These are phyloP conservation scores for Berghia stephanieae DNA, from an alignment of 1,140 invertebrate genomes.

Conservation along the genomic window DNA sequence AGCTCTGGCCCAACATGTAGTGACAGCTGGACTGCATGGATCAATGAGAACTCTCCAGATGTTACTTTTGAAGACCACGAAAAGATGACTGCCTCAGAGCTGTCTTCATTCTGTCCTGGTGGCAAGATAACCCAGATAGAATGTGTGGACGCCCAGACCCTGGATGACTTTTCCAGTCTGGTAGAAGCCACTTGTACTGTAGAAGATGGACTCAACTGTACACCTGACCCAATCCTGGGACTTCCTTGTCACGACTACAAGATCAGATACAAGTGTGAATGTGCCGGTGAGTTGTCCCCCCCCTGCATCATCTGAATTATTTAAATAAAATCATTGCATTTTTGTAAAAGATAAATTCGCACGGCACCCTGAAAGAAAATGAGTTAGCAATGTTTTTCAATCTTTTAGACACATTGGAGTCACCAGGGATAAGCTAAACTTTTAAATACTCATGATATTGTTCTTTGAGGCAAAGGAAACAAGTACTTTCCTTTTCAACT, in stretches of 20 bases:
- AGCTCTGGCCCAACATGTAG: neutral
- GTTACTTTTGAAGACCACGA: conserved; percentile 42
- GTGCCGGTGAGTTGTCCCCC: conserved; percentile 52
- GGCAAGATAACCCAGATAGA: conserved; percentile 49
- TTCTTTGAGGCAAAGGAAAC: no score
- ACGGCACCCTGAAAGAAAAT: no score
- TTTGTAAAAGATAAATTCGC: no score
- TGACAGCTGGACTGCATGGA: conserved; percentile 39
- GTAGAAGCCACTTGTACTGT: conserved; percentile 47
- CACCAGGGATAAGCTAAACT: no score
- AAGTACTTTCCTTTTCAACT: no score
- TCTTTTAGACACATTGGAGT: no score
- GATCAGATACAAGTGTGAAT: conserved; percentile 65
- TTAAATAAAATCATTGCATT: no score
- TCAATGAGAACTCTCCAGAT: conserved; percentile 37
- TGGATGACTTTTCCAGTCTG: conserved; percentile 45
- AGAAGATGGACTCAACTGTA: conserved; percentile 46
- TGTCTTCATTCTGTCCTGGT: conserved; percentile 43
- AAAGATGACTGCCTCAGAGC: conserved; percentile 37
- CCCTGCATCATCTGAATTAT: no score
- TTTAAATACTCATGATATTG: no score
- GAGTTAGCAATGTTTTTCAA: no score
- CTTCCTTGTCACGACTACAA: conserved; percentile 64
- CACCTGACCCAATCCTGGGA: conserved; percentile 46
- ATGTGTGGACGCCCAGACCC: conserved; percentile 40